Evolutionary conservation across 2,888 invertebrate species (phyloP).

Genomic region (Urechis unicinctus): DNA sequence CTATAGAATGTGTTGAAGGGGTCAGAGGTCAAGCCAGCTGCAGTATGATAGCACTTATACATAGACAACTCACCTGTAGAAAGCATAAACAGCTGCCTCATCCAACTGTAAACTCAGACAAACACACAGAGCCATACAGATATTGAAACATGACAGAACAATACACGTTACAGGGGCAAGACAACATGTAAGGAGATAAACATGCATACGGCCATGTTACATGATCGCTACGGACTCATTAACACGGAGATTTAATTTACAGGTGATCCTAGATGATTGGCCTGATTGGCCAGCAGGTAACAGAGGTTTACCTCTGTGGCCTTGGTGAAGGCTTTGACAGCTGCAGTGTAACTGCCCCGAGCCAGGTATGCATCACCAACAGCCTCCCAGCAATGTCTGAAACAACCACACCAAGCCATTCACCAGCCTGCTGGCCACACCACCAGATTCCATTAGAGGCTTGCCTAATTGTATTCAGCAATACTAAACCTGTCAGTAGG

Average conservation of each 20-base stretch:
- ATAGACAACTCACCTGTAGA: conserved; percentile 40
- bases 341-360: conserved; percentile 83
- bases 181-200: too few relatives aligned
- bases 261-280: too few relatives aligned
- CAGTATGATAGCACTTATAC: too few relatives aligned
- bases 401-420: neutral
- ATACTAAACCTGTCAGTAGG: conserved; percentile 65
- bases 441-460: too few relatives aligned
- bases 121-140: too few relatives aligned
- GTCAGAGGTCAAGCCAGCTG: too few relatives aligned
- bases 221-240: neutral
- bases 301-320: conserved; percentile 58
- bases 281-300: too few relatives aligned
- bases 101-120: conserved; percentile 28
- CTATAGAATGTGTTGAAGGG: neutral
- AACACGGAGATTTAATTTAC: neutral
- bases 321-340: conserved; percentile 78
- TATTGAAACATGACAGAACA: too few relatives aligned
- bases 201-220: too few relatives aligned
- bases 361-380: conserved; percentile 82
- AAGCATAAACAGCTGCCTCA: conserved; percentile 34
- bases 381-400: conserved; percentile 71
- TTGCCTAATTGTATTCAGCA: too few relatives aligned
- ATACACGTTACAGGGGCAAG: too few relatives aligned
- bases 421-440: too few relatives aligned